Conservation (phyloP, 2,113 vertebrate species). For the Pedionomus torquatus region DNA sequence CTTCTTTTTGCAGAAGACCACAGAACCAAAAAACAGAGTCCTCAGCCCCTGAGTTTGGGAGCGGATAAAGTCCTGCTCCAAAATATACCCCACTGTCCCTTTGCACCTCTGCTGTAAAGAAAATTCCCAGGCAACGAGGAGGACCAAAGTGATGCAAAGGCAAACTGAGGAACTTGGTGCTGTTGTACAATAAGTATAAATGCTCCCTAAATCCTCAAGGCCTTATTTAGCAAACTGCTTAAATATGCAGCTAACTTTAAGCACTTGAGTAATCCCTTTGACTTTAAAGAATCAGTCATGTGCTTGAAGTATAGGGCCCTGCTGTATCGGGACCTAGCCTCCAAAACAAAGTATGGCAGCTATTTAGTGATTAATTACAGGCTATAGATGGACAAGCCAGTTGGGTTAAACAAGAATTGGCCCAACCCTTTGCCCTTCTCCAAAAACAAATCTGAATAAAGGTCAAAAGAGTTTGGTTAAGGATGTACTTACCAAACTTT, state of each 20-base stretch:
- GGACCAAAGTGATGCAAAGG: neutral
- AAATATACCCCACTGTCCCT: neutral
- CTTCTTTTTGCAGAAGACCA: neutral
- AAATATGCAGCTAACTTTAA: slow-evolving; percentile 25
- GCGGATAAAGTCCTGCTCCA: neutral
- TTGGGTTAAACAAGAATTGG: slow-evolving; percentile 55
- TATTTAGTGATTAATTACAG: slow-evolving; percentile 53
- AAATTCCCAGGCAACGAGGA: neutral
- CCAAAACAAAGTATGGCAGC: slow-evolving; percentile 44
- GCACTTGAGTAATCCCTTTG: slow-evolving; percentile 38
- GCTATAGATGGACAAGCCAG: slow-evolving; percentile 36
- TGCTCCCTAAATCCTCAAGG: neutral
- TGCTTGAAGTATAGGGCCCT: neutral
- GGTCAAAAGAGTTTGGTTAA: slow-evolving; percentile 69
- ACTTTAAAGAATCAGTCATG: slow-evolving; percentile 39
- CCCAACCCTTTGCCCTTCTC: slow-evolving; percentile 63
- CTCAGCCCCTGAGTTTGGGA: neutral
- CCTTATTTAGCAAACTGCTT: neutral
- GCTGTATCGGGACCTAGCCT: neutral
- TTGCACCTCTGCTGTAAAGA: neutral
- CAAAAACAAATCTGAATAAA: slow-evolving; percentile 57
- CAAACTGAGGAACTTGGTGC: neutral
- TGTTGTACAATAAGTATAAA: neutral
- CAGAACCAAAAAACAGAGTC: neutral
- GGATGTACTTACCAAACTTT: slow-evolving; percentile 66